Base-by-base conservation (phyloP, 1,140 invertebrate genomes). In the Drosophila melanogaster region DNA sequence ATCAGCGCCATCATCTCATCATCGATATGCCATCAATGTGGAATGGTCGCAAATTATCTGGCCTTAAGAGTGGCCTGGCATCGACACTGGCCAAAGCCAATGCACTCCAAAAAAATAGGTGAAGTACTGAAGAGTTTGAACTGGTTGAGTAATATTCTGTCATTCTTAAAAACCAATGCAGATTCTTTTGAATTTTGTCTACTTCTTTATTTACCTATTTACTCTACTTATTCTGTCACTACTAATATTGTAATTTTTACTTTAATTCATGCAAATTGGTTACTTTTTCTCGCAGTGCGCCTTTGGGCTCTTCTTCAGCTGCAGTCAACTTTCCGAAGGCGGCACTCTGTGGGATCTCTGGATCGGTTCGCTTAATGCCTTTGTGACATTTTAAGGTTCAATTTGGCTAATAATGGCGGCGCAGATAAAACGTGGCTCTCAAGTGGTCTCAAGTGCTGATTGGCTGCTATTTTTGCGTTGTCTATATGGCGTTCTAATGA, bases 1-100 rank as follows among this genome's bases (percentile, higher is more conserved):
- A 85, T 85, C 81, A 77, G 81, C 66, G 81, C 81, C 81, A 85
- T 86, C 81, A 85, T 81, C 81, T 81, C 81, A 69, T 86, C 81
- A 86, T 85, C 81, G 77, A 83, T 83, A 77, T 81, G 78, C 79
- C 81, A 86, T 86, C 81, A 87, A 86, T 67, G 78, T 69, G 81
- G 79, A 86, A 86, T 86, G 81, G 79, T 86, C 78, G 81, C 81
- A 86, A 86, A 86, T 86, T 86, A 86, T 81, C 70, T 62, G 71
- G 71, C 78, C 53, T 75, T 81, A 85, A 67, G 62, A 81, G 77
- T 30, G 60, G 44, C 10, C 50, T 24, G 44, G 30, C 37, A 59
- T 17, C 51, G 37, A 10, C 26, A 26, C 26, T 7, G 24, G 17
- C 35, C 19, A 6, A n/a, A 30, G 57, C 11, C 4, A 44, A 0